phyloP scores from a whole-genome alignment of 2,888 invertebrate species.

The Sinopyrophorus schimmeli region DNA sequence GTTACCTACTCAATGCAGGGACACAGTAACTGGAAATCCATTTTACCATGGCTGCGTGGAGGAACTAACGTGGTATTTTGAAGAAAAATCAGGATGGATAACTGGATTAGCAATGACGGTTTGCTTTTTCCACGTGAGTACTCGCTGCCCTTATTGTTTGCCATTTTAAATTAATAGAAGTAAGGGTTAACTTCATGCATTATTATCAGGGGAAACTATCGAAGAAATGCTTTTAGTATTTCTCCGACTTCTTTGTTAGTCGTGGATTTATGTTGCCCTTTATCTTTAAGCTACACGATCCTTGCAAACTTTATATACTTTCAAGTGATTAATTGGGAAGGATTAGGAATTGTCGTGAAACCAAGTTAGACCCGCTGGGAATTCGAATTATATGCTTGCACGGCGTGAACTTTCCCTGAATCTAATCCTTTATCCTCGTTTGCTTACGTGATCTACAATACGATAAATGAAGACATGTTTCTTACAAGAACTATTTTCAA shows the following conservation, averaged over 20 bases:
- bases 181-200: conserved; percentile 3
- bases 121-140: conserved; percentile 77
- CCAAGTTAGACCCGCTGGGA: conserved; percentile 31
- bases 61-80: conserved; percentile 85
- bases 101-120: conserved; percentile 77
- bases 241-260: conserved; percentile 45
- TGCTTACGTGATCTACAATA: conserved; percentile 16
- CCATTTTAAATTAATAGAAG: conserved; percentile 14
- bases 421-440: conserved; percentile 25
- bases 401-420: conserved; percentile 22
- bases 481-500: too few relatives aligned
- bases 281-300: conserved; percentile 48
- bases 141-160: conserved; percentile 8
- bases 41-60: conserved; percentile 88
- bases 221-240: conserved; percentile 30
- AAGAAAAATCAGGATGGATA: conserved; percentile 81
- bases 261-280: conserved; percentile 47
- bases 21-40: conserved; percentile 86
- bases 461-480: conserved; percentile 18
- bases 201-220: conserved; percentile 15
- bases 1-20: conserved; percentile 80
- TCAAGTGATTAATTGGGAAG: conserved; percentile 49
- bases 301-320: conserved; percentile 48
- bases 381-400: conserved; percentile 33
- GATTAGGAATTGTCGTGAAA: conserved; percentile 48